Evolutionary conservation across 2,113 vertebrate species (phyloP).

Genomic region (Theropithecus gelada): DNA sequence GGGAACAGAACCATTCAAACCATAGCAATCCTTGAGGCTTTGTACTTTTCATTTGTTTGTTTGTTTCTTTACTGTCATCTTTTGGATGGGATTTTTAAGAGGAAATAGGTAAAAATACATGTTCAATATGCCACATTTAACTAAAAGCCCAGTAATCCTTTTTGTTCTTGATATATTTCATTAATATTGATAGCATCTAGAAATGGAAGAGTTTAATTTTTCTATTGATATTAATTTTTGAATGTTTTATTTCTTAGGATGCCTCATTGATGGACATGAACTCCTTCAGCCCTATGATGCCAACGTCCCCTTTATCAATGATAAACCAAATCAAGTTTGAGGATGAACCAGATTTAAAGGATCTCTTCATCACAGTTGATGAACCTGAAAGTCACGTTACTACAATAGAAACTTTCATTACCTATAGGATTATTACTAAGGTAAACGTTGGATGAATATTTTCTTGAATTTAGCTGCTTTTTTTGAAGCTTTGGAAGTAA

Average conservation of each 20-base stretch:
- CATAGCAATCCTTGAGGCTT: not conserved
- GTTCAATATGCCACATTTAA: not conserved
- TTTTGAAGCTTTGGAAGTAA: not conserved
- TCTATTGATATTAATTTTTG: not conserved
- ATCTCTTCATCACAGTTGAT: slow-evolving; percentile 95
- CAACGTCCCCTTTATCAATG: slow-evolving; percentile 94
- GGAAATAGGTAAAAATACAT: not conserved
- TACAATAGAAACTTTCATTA: slow-evolving; percentile 97
- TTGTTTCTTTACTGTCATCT: not conserved
- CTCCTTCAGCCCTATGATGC: slow-evolving; percentile 87
- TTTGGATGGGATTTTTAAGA: not conserved
- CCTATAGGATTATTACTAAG: slow-evolving; percentile 94
- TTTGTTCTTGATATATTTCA: not conserved
- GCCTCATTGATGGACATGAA: slow-evolving; percentile 86
- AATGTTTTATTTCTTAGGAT: slow-evolving; percentile 84
- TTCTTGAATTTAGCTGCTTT: not conserved
- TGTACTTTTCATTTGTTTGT: not conserved
- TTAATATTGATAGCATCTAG: not conserved
- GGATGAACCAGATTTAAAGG: slow-evolving; percentile 90
- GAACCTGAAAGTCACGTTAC: slow-evolving; percentile 96
- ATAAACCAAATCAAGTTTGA: slow-evolving; percentile 95
- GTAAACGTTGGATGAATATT: slow-evolving; percentile 78
- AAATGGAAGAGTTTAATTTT: not conserved
- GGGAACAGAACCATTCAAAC: not conserved
- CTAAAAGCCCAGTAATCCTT: not conserved